A percentile compares a stretch with the other conserved stretches of the same genome.
phyloP scores from a whole-genome alignment of 2,888 invertebrate species.

The Nephrotoma guestfalica region DNA sequence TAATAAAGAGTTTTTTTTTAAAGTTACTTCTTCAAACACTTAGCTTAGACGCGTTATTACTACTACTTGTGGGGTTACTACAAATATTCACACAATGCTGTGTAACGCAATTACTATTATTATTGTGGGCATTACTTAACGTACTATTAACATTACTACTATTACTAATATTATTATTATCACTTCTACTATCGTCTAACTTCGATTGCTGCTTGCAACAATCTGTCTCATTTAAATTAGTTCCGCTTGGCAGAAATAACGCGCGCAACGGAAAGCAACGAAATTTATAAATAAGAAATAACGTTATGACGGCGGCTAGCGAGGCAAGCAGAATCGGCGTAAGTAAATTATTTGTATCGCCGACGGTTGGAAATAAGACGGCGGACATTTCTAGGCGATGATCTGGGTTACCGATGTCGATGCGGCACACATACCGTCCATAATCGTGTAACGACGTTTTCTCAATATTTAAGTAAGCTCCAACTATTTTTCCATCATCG shows the following conservation, averaged over 20 bases:
- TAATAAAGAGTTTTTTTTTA: background rate
- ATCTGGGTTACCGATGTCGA: constrained; percentile 39
- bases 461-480: constrained; percentile 49
- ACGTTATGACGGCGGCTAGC: background rate
- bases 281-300: constrained; percentile 3
- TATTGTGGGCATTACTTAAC: background rate
- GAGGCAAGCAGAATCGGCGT: background rate
- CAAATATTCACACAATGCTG: background rate
- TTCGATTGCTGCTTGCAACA: background rate
- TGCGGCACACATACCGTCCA: constrained; percentile 54
- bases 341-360: constrained; percentile 1
- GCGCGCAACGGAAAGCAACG: constrained; percentile 1
- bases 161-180: background rate
- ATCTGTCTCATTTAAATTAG: background rate
- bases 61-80: background rate
- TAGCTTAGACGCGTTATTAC: background rate
- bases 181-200: background rate
- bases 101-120: background rate
- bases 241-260: background rate
- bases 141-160: background rate
- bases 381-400: constrained; percentile 30
- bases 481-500: constrained; percentile 54
- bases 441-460: constrained; percentile 47
- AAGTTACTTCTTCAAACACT: background rate
- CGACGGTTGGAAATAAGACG: constrained; percentile 12